Conservation (phyloP, 2,797 vertebrate species). For the Gadopsis bispinosus region DNA sequence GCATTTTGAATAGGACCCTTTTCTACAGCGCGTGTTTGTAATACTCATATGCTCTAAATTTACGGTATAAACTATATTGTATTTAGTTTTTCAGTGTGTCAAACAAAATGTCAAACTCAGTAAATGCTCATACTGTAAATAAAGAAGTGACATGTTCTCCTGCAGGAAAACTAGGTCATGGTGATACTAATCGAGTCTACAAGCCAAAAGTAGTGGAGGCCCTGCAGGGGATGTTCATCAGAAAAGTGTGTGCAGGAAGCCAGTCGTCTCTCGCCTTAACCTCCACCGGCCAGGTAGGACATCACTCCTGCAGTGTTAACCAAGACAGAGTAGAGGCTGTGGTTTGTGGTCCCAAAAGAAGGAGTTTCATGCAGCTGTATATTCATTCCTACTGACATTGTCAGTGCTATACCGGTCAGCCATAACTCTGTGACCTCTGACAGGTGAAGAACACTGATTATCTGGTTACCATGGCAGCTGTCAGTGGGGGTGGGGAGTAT, state of each 20-base stretch:
- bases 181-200: constrained; percentile 88
- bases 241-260: constrained; percentile 89
- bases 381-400: neutral
- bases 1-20: neutral
- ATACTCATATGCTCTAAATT: neutral
- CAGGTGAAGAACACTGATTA: too few relatives aligned
- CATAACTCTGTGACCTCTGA: too few relatives aligned
- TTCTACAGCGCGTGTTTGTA: neutral
- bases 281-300: constrained; percentile 87
- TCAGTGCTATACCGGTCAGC: neutral
- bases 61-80: neutral
- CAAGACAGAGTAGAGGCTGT: neutral
- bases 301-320: neutral
- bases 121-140: neutral
- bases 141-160: constrained; percentile 8
- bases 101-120: neutral
- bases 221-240: constrained; percentile 88
- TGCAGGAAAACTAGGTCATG: constrained; percentile 88
- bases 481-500: too few relatives aligned
- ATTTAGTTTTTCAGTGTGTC: neutral
- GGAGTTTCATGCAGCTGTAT: neutral
- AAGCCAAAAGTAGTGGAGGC: constrained; percentile 88
- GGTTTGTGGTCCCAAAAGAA: neutral
- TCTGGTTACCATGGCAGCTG: too few relatives aligned
- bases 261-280: constrained; percentile 88